Conservation (phyloP, 2,113 vertebrate genomes). For the Montifringilla adamsi region DNA sequence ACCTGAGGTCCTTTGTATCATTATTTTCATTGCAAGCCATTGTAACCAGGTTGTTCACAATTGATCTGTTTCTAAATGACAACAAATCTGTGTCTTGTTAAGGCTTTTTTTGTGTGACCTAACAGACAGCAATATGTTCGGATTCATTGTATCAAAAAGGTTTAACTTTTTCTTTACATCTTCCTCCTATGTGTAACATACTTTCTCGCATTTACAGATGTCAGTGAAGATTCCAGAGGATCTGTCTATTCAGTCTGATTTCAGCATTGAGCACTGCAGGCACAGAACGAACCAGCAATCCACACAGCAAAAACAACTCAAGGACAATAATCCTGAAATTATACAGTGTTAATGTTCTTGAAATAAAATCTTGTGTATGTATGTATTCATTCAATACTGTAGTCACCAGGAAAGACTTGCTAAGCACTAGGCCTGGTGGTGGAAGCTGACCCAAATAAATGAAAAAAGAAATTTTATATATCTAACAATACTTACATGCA, state of each 20-base stretch:
- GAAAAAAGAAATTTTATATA: not conserved
- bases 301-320: not conserved
- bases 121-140: not conserved
- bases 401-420: not conserved
- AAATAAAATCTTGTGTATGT: not conserved
- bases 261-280: not conserved
- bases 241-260: not conserved
- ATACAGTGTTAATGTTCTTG: not conserved
- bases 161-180: not conserved
- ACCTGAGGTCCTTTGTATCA: constrained; percentile 55
- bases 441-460: not conserved
- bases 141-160: not conserved
- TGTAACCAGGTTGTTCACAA: not conserved
- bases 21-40: constrained; percentile 4
- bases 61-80: constrained; percentile 5
- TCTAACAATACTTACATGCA: not conserved
- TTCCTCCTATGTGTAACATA: not conserved
- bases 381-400: not conserved
- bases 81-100: not conserved
- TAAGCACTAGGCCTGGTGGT: not conserved
- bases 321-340: not conserved
- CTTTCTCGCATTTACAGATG: not conserved
- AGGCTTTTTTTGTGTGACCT: not conserved
- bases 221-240: not conserved
- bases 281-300: not conserved